phyloP scores from a whole-genome alignment of 2,797 vertebrate species.

The Lithobates pipiens region DNA sequence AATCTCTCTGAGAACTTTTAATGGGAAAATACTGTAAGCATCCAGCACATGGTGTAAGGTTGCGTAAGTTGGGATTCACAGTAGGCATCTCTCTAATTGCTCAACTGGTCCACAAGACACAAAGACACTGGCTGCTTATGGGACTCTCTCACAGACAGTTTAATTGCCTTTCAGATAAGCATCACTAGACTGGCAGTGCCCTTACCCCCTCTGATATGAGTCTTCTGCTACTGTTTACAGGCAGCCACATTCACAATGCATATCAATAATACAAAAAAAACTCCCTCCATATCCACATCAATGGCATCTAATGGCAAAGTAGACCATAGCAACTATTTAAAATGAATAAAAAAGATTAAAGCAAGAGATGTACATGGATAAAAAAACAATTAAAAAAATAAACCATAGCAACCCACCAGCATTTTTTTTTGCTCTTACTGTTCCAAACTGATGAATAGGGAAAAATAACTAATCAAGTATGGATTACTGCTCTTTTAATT shows the following conservation, averaged over 20 bases:
- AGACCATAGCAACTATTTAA: background rate
- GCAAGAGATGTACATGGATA: too few species aligned
- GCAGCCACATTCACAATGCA: conserved; percentile 35
- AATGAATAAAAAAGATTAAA: too few species aligned
- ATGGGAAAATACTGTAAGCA: background rate
- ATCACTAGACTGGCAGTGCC: conserved; percentile 10
- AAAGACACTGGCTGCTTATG: background rate
- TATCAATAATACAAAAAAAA: conserved; percentile 54
- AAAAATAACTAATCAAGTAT: background rate
- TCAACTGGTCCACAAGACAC: background rate
- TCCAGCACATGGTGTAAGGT: background rate
- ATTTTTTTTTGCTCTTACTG: background rate
- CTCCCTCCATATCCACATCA: background rate
- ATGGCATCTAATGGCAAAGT: background rate
- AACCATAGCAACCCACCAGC: background rate
- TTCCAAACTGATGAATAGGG: background rate
- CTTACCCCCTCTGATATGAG: background rate
- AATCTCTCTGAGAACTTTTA: background rate
- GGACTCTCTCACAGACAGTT: background rate
- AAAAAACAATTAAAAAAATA: too few species aligned
- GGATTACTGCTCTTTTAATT: background rate
- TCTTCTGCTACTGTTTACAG: conserved; percentile 30
- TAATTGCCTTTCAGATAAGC: conserved; percentile 17
- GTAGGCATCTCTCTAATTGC: background rate
- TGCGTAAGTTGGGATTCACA: background rate